Evolutionary conservation across 1,140 invertebrate species (phyloP), one percentile per base, ranked within the genome.

Genomic region (Stegodyphus dumicola): DNA sequence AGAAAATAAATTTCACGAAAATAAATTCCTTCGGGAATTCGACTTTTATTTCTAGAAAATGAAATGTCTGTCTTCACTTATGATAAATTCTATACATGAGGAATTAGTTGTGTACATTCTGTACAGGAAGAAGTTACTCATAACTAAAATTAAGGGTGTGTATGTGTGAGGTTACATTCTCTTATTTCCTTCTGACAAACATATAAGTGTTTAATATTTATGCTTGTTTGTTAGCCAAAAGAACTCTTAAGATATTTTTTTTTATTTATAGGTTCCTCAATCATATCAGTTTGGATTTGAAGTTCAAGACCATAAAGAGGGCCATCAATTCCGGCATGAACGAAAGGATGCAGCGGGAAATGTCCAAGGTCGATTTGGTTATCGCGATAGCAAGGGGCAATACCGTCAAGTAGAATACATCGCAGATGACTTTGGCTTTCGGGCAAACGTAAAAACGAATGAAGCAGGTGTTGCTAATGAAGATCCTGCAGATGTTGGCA

Each of bases 391-490:
- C 13, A 77, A 87, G 11, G 87, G 87, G 6, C 77, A 83, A n/a
- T 87, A 87, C 48, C 87, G 87, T 17, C 77, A 87, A 48, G 88
- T 89, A 7, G 85, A 87, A 4, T 88, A 88, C 52, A 66, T 88
- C 5, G 87, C 87, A 7, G 86, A 88, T 64, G 65, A 66, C n/a
- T 48, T 74, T n/a, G 87, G 87, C 17, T 88, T 87, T 64, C 80
- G 87, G 3, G 87, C 86, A 1, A 85, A 80, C 10, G 56, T 88
- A 11, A 77, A 87, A 33, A 85, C 87, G 0, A 88, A 88, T 18
- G 87, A 88, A 66, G 60, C 86, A 15, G 87, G 87, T 5, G 49
- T 77, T 4, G 51, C 13, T 9, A 54, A 78, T n/a, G 11, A 88
- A 33, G 73, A 87, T 17, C 87, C 88, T 6, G 88, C 88, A 11